These are phyloP conservation scores for Scaptomyza cyrtandrae DNA, from an alignment of 2,888 invertebrate genomes.

Conservation along the genomic window DNA sequence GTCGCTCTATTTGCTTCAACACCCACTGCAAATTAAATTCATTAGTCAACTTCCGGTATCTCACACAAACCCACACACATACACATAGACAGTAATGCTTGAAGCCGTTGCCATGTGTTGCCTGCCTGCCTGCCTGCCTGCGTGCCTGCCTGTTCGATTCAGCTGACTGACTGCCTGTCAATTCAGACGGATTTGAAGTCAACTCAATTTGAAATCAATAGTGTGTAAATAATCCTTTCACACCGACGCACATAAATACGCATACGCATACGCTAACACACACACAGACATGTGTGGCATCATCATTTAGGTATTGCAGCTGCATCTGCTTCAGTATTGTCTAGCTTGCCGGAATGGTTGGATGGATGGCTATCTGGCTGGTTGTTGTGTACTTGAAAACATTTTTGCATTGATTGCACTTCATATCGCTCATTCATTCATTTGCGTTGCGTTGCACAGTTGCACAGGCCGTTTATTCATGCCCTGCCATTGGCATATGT, in stretches of 20 bases:
- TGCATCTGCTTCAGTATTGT: conserved; percentile 61
- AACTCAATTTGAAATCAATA: conserved; percentile 85
- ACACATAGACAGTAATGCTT: conserved; percentile 5
- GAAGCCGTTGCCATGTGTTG: conserved; percentile 65
- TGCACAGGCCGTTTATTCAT: conserved; percentile 56
- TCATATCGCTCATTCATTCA: conserved; percentile 67
- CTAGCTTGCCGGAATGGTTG: conserved; percentile 28
- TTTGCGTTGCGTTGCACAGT: conserved; percentile 32
- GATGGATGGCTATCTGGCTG: conserved; percentile 20
- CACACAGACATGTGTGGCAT: background rate
- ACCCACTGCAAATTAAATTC: conserved; percentile 82
- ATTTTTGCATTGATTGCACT: conserved; percentile 83
- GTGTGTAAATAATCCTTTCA: conserved; percentile 84
- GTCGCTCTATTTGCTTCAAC: conserved; percentile 80
- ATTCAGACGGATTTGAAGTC: conserved; percentile 83
- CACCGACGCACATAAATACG: conserved; percentile 57
- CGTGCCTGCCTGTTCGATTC: conserved; percentile 64
- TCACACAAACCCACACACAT: conserved; percentile 25
- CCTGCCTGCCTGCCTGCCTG: conserved; percentile 46
- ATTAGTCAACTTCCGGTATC: conserved; percentile 82
- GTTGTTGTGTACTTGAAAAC: conserved; percentile 61
- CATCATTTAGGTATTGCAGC: conserved; percentile 20
- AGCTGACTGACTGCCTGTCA: conserved; percentile 75
- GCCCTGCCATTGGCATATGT: conserved; percentile 72
- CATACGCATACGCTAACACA: background rate